Evolutionary conservation across 2,888 invertebrate genomes (phyloP).

Genomic region (Hirtodrosophila alboralis): DNA sequence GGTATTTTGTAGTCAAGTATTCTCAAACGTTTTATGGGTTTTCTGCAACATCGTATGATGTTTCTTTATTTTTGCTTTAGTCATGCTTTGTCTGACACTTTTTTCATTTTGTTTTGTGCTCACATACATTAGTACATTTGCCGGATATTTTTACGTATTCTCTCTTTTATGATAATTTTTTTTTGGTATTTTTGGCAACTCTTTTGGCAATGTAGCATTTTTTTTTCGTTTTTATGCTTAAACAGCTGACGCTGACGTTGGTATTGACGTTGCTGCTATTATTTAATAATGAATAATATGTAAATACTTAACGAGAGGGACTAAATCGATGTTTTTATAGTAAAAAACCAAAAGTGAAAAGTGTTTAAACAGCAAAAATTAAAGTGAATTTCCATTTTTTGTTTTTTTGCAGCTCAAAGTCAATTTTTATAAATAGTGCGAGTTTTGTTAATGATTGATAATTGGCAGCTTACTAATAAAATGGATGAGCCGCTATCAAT

Average conservation of each 20-base stretch:
- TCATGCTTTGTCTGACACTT: conserved; percentile 46
- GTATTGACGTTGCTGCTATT: conserved; percentile 22
- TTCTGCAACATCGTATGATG: conserved; percentile 75
- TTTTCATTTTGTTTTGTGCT: conserved; percentile 34
- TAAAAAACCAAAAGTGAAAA: conserved; percentile 14
- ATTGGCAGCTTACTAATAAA: conserved; percentile 22
- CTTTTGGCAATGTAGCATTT: conserved; percentile 31
- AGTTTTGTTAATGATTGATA: conserved; percentile 2
- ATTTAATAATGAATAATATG: conserved; percentile 46
- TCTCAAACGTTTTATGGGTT: conserved; percentile 28
- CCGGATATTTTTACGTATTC: conserved; percentile 47
- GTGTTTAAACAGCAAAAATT: neutral
- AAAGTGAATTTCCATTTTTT: conserved; percentile 32
- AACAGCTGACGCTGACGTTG: conserved; percentile 43
- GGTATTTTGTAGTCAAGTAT: conserved; percentile 14
- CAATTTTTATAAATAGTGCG: neutral
- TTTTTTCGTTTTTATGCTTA: conserved; percentile 24
- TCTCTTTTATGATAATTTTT: conserved; percentile 16
- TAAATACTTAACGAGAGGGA: too few species aligned
- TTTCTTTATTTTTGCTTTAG: conserved; percentile 42
- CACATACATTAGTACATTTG: conserved; percentile 29
- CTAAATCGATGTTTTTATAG: too few species aligned
- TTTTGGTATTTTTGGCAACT: conserved; percentile 10
- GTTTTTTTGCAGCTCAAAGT: conserved; percentile 31
- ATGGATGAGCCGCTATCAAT: conserved; percentile 36